phyloP scores from a whole-genome alignment of 2,888 invertebrate genomes.

The Drosophila limbata region DNA sequence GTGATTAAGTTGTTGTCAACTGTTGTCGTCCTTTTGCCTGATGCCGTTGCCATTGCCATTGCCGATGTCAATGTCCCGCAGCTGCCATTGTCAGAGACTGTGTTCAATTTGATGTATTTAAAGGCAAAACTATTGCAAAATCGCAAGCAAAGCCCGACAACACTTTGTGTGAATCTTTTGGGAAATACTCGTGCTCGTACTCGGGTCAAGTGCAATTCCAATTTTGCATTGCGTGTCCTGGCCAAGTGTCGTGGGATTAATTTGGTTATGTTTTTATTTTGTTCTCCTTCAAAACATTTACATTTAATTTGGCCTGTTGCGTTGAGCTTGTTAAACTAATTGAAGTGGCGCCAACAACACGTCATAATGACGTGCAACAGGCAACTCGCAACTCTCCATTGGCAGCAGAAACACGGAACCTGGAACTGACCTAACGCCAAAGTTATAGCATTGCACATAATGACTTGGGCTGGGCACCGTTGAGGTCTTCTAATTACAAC shows the following conservation, averaged over 20 bases:
- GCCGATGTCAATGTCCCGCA: constrained; percentile 15
- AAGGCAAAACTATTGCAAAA: constrained; percentile 60
- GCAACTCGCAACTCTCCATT: constrained; percentile 40
- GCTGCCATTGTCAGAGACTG: constrained; percentile 45
- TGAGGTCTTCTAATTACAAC: constrained; percentile 81
- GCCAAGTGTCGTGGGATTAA: constrained; percentile 70
- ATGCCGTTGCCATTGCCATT: constrained; percentile 28
- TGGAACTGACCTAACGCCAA: constrained; percentile 31
- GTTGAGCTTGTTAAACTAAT: constrained; percentile 74
- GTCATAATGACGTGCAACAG: constrained; percentile 76
- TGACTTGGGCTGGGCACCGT: constrained; percentile 19
- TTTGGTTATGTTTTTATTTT: constrained; percentile 56
- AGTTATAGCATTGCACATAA: constrained; percentile 28
- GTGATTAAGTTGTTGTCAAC: constrained; percentile 80
- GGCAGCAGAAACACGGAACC: constrained; percentile 9
- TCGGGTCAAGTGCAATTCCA: constrained; percentile 50
- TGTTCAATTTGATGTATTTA: constrained; percentile 47
- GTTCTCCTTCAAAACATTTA: constrained; percentile 57
- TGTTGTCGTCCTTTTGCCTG: constrained; percentile 41
- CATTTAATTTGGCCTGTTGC: constrained; percentile 54
- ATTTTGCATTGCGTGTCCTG: constrained; percentile 49
- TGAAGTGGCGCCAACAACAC: constrained; percentile 59
- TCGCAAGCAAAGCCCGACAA: constrained; percentile 45
- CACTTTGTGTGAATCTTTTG: constrained; percentile 34
- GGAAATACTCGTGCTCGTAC: constrained; percentile 32